Conservation (phyloP, 2,797 vertebrate species). For the Peromyscus eremicus region DNA sequence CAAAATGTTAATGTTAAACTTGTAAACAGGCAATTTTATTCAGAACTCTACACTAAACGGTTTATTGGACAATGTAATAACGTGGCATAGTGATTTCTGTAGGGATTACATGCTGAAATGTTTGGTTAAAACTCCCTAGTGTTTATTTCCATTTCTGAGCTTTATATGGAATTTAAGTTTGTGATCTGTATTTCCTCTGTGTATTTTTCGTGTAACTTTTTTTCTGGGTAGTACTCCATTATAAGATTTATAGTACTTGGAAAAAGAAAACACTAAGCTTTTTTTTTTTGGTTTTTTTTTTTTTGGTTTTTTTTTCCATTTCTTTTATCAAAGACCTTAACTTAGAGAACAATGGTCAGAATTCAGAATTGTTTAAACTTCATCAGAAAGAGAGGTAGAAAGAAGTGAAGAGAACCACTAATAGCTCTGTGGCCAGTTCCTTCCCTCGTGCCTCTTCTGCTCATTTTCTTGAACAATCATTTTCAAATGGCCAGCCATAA, state of each 20-base stretch:
- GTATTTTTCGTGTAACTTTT: constrained; percentile 11
- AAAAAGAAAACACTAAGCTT: constrained; percentile 28
- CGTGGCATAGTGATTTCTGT: not conserved
- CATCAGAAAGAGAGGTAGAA: not conserved
- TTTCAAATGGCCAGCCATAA: not conserved
- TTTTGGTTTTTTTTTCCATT: not conserved
- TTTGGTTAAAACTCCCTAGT: not conserved
- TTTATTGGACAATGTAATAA: not conserved
- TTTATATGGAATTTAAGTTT: constrained; percentile 36
- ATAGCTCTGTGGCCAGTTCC: not conserved
- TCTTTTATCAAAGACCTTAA: not conserved
- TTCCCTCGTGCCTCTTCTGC: not conserved
- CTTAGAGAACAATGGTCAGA: constrained; percentile 20
- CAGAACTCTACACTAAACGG: no score
- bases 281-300: not conserved
- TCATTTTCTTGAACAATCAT: not conserved
- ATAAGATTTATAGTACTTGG: not conserved
- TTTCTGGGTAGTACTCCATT: not conserved
- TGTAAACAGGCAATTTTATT: not conserved
- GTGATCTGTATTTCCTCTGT: constrained; percentile 13
- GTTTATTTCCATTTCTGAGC: constrained; percentile 22
- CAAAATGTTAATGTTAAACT: not conserved
- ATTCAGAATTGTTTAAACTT: constrained; percentile 59
- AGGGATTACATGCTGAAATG: not conserved
- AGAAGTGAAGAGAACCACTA: not conserved